Conservation (phyloP, 2,113 vertebrate species). For the Arothron firmamentum region DNA sequence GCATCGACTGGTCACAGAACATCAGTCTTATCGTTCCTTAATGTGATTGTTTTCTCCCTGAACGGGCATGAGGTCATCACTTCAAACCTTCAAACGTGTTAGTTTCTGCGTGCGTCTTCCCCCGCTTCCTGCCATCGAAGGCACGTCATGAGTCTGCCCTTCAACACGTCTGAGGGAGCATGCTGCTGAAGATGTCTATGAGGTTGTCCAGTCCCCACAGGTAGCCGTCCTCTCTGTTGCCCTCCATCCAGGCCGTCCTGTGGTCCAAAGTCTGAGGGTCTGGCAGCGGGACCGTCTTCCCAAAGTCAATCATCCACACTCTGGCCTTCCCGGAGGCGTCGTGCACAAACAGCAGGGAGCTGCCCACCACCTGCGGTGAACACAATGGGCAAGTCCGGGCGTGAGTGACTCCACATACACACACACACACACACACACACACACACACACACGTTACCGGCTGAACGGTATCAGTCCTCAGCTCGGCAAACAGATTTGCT, state of each 20-base stretch:
- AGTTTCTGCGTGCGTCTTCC: constrained; percentile 8
- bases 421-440: too few relatives aligned
- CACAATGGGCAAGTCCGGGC: not conserved
- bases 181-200: constrained; percentile 74
- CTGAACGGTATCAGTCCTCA: not conserved
- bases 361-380: constrained; percentile 82
- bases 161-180: constrained; percentile 62
- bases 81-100: constrained; percentile 2
- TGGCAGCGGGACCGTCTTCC: constrained; percentile 82
- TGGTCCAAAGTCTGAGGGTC: constrained; percentile 78
- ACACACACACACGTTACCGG: not conserved
- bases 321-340: constrained; percentile 79
- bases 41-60: constrained; percentile 1
- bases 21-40: constrained; percentile 8
- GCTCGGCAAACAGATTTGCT: constrained; percentile 23
- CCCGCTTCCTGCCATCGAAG: not conserved
- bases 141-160: not conserved
- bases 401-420: not conserved
- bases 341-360: constrained; percentile 88
- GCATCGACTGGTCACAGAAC: not conserved
- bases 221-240: constrained; percentile 89
- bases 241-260: constrained; percentile 84
- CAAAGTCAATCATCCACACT: constrained; percentile 95
- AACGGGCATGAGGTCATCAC: constrained; percentile 1
- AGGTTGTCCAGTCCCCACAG: constrained; percentile 90